Base-by-base conservation (phyloP, 2,888 invertebrate species). In the Hyposoter dolosus region DNA sequence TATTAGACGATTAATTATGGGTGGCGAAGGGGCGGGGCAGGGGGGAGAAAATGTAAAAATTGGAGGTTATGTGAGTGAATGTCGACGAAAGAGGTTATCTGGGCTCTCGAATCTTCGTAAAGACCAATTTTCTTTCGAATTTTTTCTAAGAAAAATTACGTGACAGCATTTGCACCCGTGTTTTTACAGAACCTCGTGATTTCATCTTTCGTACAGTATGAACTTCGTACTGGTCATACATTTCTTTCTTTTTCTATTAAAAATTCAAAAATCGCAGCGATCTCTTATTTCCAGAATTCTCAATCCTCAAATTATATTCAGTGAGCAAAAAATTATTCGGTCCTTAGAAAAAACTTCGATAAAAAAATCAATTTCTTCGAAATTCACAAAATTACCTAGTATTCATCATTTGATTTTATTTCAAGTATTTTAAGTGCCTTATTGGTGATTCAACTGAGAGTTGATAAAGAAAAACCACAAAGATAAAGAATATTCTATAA, bases 1-100 rank as follows among this genome's bases (percentile, higher is more conserved):
- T 71, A 43, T 53, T 50, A 3, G 23, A 35, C 60, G 45, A 40
- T 83, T 75, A 60, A 69, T 66, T 72, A 17, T 9, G 23, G 23
- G 35, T 5, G 10, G 72, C 15, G 53, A 23, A 19, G 69, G 69
- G 69, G 47, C 5, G 45, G 28, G 45, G 45, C 45, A 68, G 53
- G 68, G 53, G 43, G 53, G 43, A 35, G 7, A 65, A 47, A 69
- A 78, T 56, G 28, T 56, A 23, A 23, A 15, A 43, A 63, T 84
- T 87, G 66, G 81, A 89, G 89, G 88, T 89, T 89, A 88, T 87
- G 88, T 84, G 80, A 65, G 75, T 50, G 75, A 77, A 77, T 71
- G 68, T 78, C 74, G 66, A 47, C 15, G 63, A 68, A 72, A 71
- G 88, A 90, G 90, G 90, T 90, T 90, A 90, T 90, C 90, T 90